Base-by-base conservation (phyloP, 2,113 vertebrate species). In the Furnarius figulus region DNA sequence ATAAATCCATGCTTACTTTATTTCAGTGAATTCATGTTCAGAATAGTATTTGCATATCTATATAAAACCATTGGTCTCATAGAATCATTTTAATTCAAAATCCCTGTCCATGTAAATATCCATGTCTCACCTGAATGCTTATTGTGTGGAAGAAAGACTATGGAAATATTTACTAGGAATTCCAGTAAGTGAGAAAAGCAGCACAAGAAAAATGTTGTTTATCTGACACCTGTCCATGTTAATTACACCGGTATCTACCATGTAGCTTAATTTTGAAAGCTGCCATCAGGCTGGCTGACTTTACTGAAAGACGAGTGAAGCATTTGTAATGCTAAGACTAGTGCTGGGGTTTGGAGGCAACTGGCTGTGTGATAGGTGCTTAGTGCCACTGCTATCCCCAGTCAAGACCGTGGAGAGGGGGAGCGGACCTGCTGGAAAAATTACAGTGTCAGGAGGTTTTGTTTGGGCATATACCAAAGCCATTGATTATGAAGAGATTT, bases 401-500 rank as follows among this genome's bases (percentile, higher is more conserved):
- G 65, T 35, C 12, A 14, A 8, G 50, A 80, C 31, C 2, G 6
- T 18, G 9, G 49, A 67, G 31, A 25, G 20, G 5, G n/a, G 37
- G 39, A 89, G 76, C 61, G 18, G 49, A 50, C 0, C 3, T 22
- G 9, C 24, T 81, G 62, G 35, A 56, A 89, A 92, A 96, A 89
- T 73, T 76, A 42, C 79, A 83, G 75, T 88, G 50, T 84, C 16
- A 4, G 72, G 86, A 88, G 92, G 79, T 68, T 91, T 91, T 87
- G n/a, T 81, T 59, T 90, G 63, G 47, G 67, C 50, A 77, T 58
- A 73, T 35, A 96, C 78, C 55, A 74, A 96, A 96, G 91, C 95
- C 71, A 55, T 85, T 96, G 94, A 95, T 93, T 90, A 96, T 94
- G 71, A 96, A 74, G 91, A 96, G 94, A 94, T 96, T 96, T 97